Conservation (phyloP, 2,888 invertebrate species). For the Agrotis puta region DNA sequence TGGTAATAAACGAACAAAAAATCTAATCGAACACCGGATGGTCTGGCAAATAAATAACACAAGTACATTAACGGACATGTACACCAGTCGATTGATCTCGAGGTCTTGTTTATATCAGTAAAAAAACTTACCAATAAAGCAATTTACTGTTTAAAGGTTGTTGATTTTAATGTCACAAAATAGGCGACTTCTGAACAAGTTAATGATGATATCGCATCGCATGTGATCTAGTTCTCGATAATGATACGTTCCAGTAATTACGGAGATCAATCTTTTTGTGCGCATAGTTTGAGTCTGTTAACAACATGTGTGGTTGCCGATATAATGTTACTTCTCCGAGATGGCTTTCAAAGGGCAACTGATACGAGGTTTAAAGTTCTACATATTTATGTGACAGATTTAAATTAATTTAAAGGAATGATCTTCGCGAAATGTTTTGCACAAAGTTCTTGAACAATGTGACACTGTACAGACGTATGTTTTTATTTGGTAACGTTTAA, state of each 20-base stretch:
- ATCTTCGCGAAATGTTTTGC: constrained; percentile 25
- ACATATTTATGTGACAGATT: constrained; percentile 26
- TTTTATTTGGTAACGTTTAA: constrained; percentile 28
- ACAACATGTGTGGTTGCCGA: constrained; percentile 58
- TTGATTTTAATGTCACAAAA: constrained; percentile 69
- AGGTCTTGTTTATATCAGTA: constrained; percentile 57
- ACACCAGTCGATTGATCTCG: constrained; percentile 61
- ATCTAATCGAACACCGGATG: constrained; percentile 65
- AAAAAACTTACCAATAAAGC: constrained; percentile 63
- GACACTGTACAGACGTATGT: constrained; percentile 35
- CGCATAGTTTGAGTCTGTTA: constrained; percentile 43
- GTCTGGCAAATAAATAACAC: constrained; percentile 65
- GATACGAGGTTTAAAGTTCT: constrained; percentile 42
- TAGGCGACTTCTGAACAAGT: constrained; percentile 56
- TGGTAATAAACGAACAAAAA: constrained; percentile 68
- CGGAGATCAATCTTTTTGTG: constrained; percentile 61
- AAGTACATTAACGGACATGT: constrained; percentile 63
- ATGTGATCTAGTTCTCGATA: constrained; percentile 62
- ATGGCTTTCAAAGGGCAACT: constrained; percentile 36
- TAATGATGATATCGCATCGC: constrained; percentile 60
- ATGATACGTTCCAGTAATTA: constrained; percentile 66
- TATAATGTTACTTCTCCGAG: constrained; percentile 39
- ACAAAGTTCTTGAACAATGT: constrained; percentile 14
- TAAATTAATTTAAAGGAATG: constrained; percentile 22
- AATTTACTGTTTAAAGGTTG: constrained; percentile 63